phyloP scores from a whole-genome alignment of 1,140 invertebrate species.

The Bombyx mandarina region DNA sequence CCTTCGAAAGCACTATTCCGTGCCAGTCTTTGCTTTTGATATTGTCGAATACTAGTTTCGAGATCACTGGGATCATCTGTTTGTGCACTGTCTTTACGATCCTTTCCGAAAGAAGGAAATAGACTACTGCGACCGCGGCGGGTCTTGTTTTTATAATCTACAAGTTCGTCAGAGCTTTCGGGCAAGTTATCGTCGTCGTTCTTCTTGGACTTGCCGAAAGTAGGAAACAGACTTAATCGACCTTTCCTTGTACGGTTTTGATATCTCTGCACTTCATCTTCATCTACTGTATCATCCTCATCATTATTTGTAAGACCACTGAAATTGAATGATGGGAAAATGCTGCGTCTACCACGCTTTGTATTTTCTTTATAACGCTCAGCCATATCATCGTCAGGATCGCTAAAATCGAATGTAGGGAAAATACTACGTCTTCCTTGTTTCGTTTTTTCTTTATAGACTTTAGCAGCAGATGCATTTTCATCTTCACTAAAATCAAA shows the following conservation, averaged over 20 bases:
- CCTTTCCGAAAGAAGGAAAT: slow-evolving; percentile 55
- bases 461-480: slow-evolving; percentile 22
- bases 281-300: slow-evolving; percentile 50
- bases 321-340: slow-evolving; percentile 59
- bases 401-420: slow-evolving; percentile 49
- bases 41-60: slow-evolving; percentile 51
- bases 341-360: slow-evolving; percentile 47
- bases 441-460: slow-evolving; percentile 33
- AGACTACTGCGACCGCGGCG: slow-evolving; percentile 43
- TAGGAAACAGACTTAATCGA: slow-evolving; percentile 53
- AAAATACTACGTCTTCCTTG: slow-evolving; percentile 43
- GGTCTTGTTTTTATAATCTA: slow-evolving; percentile 60
- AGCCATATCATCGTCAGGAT: slow-evolving; percentile 36
- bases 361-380: slow-evolving; percentile 54
- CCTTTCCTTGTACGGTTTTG: slow-evolving; percentile 57
- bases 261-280: slow-evolving; percentile 54
- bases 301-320: slow-evolving; percentile 43
- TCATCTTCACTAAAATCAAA: slow-evolving; percentile 56
- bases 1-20: slow-evolving; percentile 53
- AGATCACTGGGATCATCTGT: slow-evolving; percentile 35
- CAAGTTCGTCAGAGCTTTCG: slow-evolving; percentile 57
- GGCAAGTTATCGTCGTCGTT: slow-evolving; percentile 50
- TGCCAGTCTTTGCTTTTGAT: slow-evolving; percentile 53
- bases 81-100: slow-evolving; percentile 41
- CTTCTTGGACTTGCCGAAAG: slow-evolving; percentile 56